These are phyloP conservation scores for Galerucella pusilla DNA, from an alignment of 2,888 invertebrate species.

Conservation along the genomic window DNA sequence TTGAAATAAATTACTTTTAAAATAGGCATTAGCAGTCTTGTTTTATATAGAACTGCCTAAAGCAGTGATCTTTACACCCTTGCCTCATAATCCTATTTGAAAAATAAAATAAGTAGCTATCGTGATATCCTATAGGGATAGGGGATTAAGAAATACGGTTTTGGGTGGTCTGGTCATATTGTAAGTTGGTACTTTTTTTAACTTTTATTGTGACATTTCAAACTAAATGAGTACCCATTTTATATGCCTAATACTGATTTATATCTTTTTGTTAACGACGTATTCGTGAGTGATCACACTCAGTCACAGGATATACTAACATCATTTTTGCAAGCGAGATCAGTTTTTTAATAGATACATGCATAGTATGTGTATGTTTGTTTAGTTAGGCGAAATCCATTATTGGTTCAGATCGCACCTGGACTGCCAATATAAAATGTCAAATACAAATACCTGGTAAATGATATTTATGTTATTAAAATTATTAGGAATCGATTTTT, in stretches of 20 bases:
- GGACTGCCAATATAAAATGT: too few species aligned
- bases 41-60: background rate
- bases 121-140: conserved; percentile 21
- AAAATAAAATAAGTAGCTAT: background rate
- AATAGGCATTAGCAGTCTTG: background rate
- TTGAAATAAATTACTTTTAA: too few species aligned
- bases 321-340: background rate
- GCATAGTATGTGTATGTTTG: too few species aligned
- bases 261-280: conserved; percentile 9
- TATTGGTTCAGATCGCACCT: too few species aligned
- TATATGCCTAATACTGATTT: conserved; percentile 15
- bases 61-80: background rate
- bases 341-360: background rate
- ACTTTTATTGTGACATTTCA: conserved; percentile 1
- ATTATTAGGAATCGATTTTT: too few species aligned
- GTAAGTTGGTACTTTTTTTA: background rate
- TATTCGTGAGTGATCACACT: background rate
- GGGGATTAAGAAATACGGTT: conserved; percentile 23
- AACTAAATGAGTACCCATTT: background rate
- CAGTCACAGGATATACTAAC: background rate
- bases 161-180: conserved; percentile 21
- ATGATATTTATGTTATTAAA: too few species aligned
- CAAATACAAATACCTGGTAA: too few species aligned
- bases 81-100: background rate
- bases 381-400: too few species aligned